Evolutionary conservation across 2,888 invertebrate genomes (phyloP).

Genomic region (Liopterus haemorrhoidalis): DNA sequence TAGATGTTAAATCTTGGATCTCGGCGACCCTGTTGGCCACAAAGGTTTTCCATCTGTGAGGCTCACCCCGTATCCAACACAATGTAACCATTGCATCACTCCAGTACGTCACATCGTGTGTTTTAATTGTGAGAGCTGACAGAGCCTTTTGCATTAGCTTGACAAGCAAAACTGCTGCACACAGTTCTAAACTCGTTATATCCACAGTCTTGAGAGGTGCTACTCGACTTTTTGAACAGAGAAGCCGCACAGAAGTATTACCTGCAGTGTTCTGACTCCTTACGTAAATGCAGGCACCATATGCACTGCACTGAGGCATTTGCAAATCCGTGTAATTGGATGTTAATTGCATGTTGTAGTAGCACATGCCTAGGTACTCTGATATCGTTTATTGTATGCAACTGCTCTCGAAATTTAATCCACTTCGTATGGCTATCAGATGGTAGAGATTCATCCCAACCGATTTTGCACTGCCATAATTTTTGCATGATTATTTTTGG

Average conservation of each 20-base stretch:
- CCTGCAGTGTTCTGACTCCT: no score
- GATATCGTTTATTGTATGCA: conserved; percentile 13
- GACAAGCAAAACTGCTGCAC: conserved; percentile 29
- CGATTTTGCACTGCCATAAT: conserved; percentile 18
- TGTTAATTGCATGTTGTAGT: background rate
- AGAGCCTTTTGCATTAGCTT: conserved; percentile 18
- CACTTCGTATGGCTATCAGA: conserved; percentile 10
- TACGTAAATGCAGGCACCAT: conserved; percentile 30
- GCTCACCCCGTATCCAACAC: conserved; percentile 28
- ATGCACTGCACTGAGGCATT: conserved; percentile 30
- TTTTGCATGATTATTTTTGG: conserved; percentile 21
- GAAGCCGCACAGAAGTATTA: no score
- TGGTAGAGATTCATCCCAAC: conserved; percentile 22
- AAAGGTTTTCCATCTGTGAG: conserved; percentile 29
- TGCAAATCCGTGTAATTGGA: conserved; percentile 29
- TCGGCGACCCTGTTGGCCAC: conserved; percentile 30
- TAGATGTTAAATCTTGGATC: no score
- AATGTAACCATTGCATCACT: conserved; percentile 33
- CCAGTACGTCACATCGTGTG: conserved; percentile 24
- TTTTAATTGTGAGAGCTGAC: conserved; percentile 10
- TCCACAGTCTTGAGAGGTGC: conserved; percentile 33
- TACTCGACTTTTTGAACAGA: conserved; percentile 34
- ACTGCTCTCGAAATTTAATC: conserved; percentile 11
- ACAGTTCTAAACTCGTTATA: conserved; percentile 33
- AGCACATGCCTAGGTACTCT: conserved; percentile 14